Percentiles rank a stretch among this genome's conserved stretches.
phyloP scores from a whole-genome alignment of 1,140 invertebrate genomes.

The Drosophila saltans region DNA sequence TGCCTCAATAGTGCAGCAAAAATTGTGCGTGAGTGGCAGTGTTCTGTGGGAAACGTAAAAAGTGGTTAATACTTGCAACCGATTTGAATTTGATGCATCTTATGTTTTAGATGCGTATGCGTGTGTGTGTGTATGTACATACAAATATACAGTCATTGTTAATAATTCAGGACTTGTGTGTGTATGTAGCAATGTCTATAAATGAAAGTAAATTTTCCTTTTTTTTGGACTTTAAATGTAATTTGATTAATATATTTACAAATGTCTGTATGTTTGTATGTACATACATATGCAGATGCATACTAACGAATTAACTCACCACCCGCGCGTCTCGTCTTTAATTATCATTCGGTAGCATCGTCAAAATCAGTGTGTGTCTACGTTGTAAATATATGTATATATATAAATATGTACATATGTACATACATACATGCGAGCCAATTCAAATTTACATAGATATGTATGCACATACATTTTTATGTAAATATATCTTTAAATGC shows the following conservation, averaged over 20 bases:
- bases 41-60: not conserved
- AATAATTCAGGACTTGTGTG: not conserved
- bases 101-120: not conserved
- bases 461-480: slow-evolving; percentile 5
- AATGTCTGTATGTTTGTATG: slow-evolving; percentile 13
- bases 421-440: slow-evolving; percentile 8
- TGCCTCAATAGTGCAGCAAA: not conserved
- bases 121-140: not conserved
- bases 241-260: not conserved
- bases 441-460: slow-evolving; percentile 20
- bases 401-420: slow-evolving; percentile 7
- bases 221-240: slow-evolving; percentile 1
- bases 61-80: slow-evolving; percentile 14
- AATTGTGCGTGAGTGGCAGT: not conserved
- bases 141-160: not conserved
- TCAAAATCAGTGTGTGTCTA: slow-evolving; percentile 34
- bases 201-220: slow-evolving; percentile 16
- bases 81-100: slow-evolving; percentile 12
- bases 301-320: slow-evolving; percentile 12
- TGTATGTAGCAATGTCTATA: slow-evolving; percentile 15
- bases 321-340: slow-evolving; percentile 28
- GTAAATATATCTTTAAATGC: not conserved
- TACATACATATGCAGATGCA: slow-evolving; percentile 16
- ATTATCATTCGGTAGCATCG: slow-evolving; percentile 28
- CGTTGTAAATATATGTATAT: slow-evolving; percentile 17